Evolutionary conservation across 1,140 invertebrate species (phyloP), one percentile per base, ranked within the genome.

Genomic region (Drosophila albomicans): DNA sequence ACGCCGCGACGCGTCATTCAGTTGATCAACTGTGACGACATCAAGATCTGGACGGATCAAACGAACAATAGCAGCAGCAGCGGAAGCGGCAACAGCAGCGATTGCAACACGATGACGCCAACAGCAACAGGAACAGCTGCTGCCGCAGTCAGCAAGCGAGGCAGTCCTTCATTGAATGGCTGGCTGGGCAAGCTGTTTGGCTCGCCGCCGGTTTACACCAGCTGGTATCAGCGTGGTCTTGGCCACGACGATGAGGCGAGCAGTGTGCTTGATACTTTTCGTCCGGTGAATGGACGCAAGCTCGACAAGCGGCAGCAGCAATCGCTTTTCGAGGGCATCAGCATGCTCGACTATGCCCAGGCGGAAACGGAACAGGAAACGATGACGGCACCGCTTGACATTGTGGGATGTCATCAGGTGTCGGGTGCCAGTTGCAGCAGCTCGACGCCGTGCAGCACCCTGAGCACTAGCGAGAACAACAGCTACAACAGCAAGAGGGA

Each of bases 271-370:
- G 78, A 93, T 48, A 77, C 46, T 10, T 92, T 92, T 51, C 13
- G 81, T 54, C 77, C 93, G 5, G 75, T 93, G 20, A 92, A 94
- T 49, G 94, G 94, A 1, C 93, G 94, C 58, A 95, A 95, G 51
- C 92, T 93, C n/a, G 92, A 93, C 71, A 93, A 93, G 15, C 75
- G 91, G 5, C 92, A 93, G 5, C 94, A 93, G n/a, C 95, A 95
- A 61, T 94, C 94, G 49, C 95, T 96, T 54, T 95, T 96, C 79
- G 95, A 96, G 82, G 95, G 95, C 4, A 78, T 91, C 7, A 91
- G 82, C 49, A 88, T 91, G 75, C 77, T 92, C 11, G 90, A 91
- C 43, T 75, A 78, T 11, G 30, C 51, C 7, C 63, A 59, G 38
- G 3, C 30, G 8, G 81, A 72, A 48, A 32, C 80, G 1, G 63